Conservation (phyloP, 2,113 vertebrate species). For the Crotalus tigris region DNA sequence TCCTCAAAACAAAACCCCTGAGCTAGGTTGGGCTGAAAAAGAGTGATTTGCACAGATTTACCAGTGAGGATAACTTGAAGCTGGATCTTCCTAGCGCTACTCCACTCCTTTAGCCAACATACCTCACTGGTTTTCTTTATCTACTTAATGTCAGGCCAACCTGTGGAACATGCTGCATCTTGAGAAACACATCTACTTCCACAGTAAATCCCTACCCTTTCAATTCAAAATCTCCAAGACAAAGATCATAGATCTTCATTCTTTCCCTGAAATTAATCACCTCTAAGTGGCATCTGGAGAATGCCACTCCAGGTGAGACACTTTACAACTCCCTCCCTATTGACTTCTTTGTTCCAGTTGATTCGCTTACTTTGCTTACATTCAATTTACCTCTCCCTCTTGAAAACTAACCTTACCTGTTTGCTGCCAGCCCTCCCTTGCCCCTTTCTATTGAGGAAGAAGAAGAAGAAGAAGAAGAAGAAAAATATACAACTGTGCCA, state of each 20-base stretch:
- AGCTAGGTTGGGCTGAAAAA: not conserved
- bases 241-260: not conserved
- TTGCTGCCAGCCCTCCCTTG: slow-evolving; percentile 23
- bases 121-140: not conserved
- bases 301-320: not conserved
- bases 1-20: not conserved
- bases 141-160: not conserved
- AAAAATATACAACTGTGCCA: slow-evolving; percentile 31
- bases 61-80: not conserved
- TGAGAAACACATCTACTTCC: not conserved
- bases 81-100: not conserved
- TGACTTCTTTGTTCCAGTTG: not conserved
- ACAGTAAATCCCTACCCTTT: not conserved
- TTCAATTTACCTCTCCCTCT: not conserved
- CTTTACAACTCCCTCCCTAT: not conserved
- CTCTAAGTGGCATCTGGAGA: not conserved
- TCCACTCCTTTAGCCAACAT: not conserved
- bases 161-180: not conserved
- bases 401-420: slow-evolving; percentile 57
- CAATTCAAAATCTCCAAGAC: not conserved
- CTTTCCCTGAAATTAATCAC: not conserved
- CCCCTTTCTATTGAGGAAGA: accelerated
- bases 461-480: not conserved
- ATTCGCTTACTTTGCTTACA: not conserved
- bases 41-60: not conserved